Conservation (phyloP, 2,797 vertebrate species). For the Percopsis omiscomaycus region DNA sequence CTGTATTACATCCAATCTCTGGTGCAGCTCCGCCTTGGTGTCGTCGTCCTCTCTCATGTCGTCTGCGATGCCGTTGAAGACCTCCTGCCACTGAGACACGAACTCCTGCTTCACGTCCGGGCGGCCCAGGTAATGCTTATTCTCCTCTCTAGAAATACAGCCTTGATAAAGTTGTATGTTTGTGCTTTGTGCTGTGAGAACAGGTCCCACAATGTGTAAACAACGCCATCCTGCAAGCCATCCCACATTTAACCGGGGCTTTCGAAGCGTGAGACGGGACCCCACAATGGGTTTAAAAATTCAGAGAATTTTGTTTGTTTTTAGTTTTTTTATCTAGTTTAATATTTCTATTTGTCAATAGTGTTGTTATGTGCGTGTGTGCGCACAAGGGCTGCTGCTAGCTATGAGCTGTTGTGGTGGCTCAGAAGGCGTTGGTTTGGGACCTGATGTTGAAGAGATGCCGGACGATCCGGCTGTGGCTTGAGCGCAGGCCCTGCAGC, state of each 20-base stretch:
- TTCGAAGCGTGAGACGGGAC: too few species aligned
- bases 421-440: neutral
- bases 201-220: too few species aligned
- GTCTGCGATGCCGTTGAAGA: slow-evolving; percentile 84
- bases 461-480: slow-evolving; percentile 65
- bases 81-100: slow-evolving; percentile 87
- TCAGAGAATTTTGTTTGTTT: too few species aligned
- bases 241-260: too few species aligned
- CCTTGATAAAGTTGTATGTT: neutral
- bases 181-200: too few species aligned
- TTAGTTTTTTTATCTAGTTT: too few species aligned
- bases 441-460: slow-evolving; percentile 84
- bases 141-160: slow-evolving; percentile 67
- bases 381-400: too few species aligned
- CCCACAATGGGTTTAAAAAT: too few species aligned
- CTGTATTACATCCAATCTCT: slow-evolving; percentile 83
- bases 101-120: slow-evolving; percentile 89
- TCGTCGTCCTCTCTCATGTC: slow-evolving; percentile 87
- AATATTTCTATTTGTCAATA: too few species aligned
- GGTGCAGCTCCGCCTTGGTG: slow-evolving; percentile 88
- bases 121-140: slow-evolving; percentile 77
- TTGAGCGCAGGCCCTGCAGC: slow-evolving; percentile 82
- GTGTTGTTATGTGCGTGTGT: too few species aligned
- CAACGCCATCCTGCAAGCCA: too few species aligned
- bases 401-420: too few species aligned